Percentiles rank a stretch among this genome's conserved stretches.
phyloP scores from a whole-genome alignment of 2,113 vertebrate genomes.

The Ictalurus punctatus region DNA sequence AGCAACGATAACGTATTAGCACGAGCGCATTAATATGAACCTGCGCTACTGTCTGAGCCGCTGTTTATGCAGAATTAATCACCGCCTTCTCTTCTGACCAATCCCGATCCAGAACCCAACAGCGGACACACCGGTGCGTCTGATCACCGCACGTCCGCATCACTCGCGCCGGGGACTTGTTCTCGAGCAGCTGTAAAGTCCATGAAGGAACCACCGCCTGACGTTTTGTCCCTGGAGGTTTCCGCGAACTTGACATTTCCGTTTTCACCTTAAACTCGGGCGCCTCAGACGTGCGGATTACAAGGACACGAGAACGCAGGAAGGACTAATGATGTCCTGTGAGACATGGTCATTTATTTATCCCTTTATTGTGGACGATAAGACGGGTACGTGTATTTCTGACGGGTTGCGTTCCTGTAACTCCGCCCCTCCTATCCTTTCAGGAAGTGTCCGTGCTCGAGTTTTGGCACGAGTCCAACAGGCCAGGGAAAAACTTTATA shows the following conservation, averaged over 20 bases:
- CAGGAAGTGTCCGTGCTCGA: not conserved
- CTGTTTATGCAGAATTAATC: not conserved
- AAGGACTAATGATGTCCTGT: conserved; percentile 40
- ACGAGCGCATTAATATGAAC: not conserved
- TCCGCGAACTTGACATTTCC: not conserved
- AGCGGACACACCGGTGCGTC: not conserved
- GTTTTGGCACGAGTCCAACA: not conserved
- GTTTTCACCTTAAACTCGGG: conserved; percentile 22
- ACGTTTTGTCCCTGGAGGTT: conserved; percentile 27
- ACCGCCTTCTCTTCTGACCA: not conserved
- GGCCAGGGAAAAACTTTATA: not conserved
- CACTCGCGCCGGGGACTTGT: not conserved
- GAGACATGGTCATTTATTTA: conserved; percentile 14
- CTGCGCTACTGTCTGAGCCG: not conserved
- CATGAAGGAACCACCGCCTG: conserved; percentile 36
- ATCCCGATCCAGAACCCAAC: not conserved
- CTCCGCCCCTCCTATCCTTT: not conserved
- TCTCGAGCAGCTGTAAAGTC: conserved; percentile 36
- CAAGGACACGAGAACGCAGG: conserved; percentile 24
- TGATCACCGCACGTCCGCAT: not conserved
- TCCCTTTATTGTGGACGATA: too few species aligned
- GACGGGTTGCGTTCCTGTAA: not conserved
- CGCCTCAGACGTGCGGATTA: not conserved
- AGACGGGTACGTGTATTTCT: not conserved
- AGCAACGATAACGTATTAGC: not conserved